A percentile compares a stretch with the other conserved stretches of the same genome.
Conservation (phyloP, 2,113 vertebrate genomes). For the Siniperca knerii region DNA sequence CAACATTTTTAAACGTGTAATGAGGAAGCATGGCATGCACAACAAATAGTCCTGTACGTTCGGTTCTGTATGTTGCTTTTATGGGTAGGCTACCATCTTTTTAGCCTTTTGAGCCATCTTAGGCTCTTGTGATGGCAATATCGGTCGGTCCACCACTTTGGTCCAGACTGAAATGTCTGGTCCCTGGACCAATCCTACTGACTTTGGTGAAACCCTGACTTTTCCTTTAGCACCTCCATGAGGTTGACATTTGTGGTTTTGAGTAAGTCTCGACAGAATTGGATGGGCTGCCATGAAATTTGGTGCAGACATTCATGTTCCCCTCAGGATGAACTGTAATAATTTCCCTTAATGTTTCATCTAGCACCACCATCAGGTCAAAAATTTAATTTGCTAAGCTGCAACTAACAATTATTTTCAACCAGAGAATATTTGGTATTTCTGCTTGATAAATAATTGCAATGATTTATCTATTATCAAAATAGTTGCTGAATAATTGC, state of each 20-base stretch:
- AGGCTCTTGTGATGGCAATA: background rate
- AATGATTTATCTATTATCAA: background rate
- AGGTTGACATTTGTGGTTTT: background rate
- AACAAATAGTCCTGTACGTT: background rate
- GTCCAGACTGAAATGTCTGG: background rate
- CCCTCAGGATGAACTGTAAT: background rate
- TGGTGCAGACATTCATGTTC: background rate
- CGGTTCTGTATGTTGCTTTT: background rate
- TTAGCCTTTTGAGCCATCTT: background rate
- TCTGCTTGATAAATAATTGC: slow-evolving; percentile 8
- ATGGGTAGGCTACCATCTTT: background rate
- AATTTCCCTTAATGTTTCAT: background rate
- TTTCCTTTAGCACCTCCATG: background rate
- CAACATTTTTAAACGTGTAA: slow-evolving; percentile 31
- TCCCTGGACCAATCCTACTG: background rate
- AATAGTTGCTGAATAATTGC: slow-evolving; percentile 9
- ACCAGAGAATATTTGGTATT: background rate
- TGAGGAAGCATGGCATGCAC: background rate
- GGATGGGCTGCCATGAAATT: background rate
- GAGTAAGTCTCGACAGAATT: background rate
- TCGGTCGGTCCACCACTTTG: background rate
- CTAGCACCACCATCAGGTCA: background rate
- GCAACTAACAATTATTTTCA: background rate
- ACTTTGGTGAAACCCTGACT: background rate
- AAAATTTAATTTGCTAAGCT: background rate